Evolutionary conservation across 2,888 invertebrate species (phyloP).

Genomic region (Drosophila flavopinicola): DNA sequence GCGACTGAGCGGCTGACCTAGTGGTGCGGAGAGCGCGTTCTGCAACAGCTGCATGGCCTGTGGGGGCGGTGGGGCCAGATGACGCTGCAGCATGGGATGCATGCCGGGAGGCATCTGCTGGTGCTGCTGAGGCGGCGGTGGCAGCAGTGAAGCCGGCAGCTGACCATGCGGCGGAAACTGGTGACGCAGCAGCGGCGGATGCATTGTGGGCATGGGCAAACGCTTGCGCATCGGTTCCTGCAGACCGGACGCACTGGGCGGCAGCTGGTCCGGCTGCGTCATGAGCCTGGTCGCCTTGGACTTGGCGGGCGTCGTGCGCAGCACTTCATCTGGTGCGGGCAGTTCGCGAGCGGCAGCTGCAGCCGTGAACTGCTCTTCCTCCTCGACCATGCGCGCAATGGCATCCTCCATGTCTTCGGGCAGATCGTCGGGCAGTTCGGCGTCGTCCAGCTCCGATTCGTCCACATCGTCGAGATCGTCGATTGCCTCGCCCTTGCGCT

Average conservation of each 20-base stretch:
- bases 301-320: conserved; percentile 65
- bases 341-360: conserved; percentile 86
- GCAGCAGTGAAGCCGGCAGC: conserved; percentile 61
- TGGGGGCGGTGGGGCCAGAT: conserved; percentile 66
- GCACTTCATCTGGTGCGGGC: conserved; percentile 84
- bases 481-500: conserved; percentile 82
- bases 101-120: conserved; percentile 47
- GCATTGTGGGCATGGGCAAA: conserved; percentile 83
- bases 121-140: conserved; percentile 53
- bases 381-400: conserved; percentile 87
- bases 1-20: conserved; percentile 79
- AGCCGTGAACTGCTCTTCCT: conserved; percentile 87
- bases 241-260: conserved; percentile 78
- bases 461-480: conserved; percentile 81
- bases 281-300: conserved; percentile 44
- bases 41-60: conserved; percentile 79
- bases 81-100: conserved; percentile 79
- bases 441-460: conserved; percentile 83
- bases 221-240: conserved; percentile 84
- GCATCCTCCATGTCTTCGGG: conserved; percentile 85
- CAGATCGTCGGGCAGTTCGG: conserved; percentile 84
- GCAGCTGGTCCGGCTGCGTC: conserved; percentile 43
- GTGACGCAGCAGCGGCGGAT: conserved; percentile 82
- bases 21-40: conserved; percentile 82
- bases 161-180: conserved; percentile 67